These are phyloP conservation scores for Nephrotoma appendiculata DNA, from an alignment of 2,888 invertebrate species.

Conservation along the genomic window DNA sequence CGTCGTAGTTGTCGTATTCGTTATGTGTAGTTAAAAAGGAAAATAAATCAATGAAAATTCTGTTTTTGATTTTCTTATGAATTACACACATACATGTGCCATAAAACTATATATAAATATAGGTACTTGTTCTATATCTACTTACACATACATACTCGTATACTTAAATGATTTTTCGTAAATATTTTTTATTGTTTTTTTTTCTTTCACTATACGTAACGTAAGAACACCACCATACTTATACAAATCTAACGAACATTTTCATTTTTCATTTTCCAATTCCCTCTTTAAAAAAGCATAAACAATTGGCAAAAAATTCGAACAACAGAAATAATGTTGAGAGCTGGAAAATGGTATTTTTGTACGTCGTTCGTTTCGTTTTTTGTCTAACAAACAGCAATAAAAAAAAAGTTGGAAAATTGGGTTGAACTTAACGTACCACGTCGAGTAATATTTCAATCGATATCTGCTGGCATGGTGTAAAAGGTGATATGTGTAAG, in stretches of 20 bases:
- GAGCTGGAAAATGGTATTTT: not conserved
- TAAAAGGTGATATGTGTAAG: not conserved
- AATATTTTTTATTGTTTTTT: not conserved
- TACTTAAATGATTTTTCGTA: not conserved
- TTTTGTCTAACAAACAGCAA: not conserved
- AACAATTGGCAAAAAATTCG: not conserved
- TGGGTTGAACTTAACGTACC: not conserved
- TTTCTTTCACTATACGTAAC: not conserved
- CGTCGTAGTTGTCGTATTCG: not conserved
- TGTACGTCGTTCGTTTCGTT: not conserved
- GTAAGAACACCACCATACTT: not conserved
- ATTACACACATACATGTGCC: not conserved
- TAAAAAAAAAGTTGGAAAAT: not conserved
- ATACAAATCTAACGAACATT: not conserved
- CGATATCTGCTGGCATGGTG: not conserved
- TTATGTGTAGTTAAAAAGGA: not conserved
- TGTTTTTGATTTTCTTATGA: not conserved
- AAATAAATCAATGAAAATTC: not conserved
- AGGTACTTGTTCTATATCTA: not conserved
- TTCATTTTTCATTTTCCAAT: not conserved
- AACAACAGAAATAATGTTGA: not conserved
- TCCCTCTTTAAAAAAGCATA: not conserved
- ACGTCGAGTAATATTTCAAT: not conserved
- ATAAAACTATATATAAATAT: not conserved
- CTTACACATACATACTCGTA: not conserved